Evolutionary conservation across 2,113 vertebrate genomes (phyloP).

Genomic region (Gymnocephalus cernua): DNA sequence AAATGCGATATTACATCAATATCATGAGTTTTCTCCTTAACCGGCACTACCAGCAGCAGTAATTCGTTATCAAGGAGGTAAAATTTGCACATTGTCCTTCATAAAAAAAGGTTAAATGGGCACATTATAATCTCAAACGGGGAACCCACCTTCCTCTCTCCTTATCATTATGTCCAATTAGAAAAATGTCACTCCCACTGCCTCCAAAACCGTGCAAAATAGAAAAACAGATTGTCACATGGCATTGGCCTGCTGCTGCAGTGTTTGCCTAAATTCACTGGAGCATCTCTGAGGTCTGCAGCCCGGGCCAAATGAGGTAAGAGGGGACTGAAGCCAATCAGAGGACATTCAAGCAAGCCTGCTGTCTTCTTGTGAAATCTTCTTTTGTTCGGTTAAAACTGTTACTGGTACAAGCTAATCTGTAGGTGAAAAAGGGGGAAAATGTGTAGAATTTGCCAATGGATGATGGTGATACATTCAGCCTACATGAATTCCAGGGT

Average conservation of each 20-base stretch:
- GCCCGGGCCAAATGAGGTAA: slow-evolving; percentile 57
- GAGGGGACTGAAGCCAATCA: slow-evolving; percentile 32
- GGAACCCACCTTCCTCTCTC: slow-evolving; percentile 20
- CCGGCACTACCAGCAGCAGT: neutral
- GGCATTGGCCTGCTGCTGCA: slow-evolving; percentile 60
- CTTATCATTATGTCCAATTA: slow-evolving; percentile 80
- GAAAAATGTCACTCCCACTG: slow-evolving; percentile 58
- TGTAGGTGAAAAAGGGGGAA: neutral
- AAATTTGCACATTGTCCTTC: slow-evolving; percentile 9
- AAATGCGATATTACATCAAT: neutral
- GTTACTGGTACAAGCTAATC: neutral
- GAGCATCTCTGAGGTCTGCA: slow-evolving; percentile 63
- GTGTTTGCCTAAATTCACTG: slow-evolving; percentile 64
- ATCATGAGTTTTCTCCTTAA: neutral
- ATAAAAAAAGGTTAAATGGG: slow-evolving; percentile 8
- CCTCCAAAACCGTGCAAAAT: slow-evolving; percentile 50
- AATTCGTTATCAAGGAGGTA: neutral
- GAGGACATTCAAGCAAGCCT: slow-evolving; percentile 10
- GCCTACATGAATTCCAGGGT: neutral
- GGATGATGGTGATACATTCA: neutral
- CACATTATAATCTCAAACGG: slow-evolving; percentile 27
- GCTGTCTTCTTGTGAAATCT: slow-evolving; percentile 6
- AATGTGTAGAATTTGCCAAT: neutral
- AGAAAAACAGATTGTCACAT: slow-evolving; percentile 78
- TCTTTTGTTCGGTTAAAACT: slow-evolving; percentile 11